These are phyloP conservation scores for Panurus biarmicus DNA, from an alignment of 2,113 vertebrate species.

Conservation along the genomic window DNA sequence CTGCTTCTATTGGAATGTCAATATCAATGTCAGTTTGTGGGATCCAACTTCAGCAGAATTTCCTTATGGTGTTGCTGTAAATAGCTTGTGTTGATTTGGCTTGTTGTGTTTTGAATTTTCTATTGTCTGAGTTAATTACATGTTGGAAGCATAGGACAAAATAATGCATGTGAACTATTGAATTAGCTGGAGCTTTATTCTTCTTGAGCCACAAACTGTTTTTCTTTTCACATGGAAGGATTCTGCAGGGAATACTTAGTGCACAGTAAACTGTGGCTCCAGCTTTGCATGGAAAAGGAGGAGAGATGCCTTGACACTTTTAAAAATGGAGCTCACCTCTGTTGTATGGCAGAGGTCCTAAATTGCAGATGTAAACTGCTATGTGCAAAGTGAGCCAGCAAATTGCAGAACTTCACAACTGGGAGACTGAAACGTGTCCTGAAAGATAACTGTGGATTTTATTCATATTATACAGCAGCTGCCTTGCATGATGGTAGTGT, in stretches of 20 bases:
- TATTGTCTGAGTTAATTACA: slow-evolving; percentile 40
- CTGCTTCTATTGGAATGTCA: background rate
- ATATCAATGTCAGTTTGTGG: background rate
- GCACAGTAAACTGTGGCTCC: background rate
- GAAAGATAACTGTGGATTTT: background rate
- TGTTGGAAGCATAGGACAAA: background rate
- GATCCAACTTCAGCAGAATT: background rate
- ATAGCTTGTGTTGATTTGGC: slow-evolving; percentile 26
- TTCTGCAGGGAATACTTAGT: background rate
- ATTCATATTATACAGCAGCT: background rate
- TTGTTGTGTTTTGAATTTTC: slow-evolving; percentile 38
- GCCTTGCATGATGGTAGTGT: background rate
- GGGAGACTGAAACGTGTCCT: background rate
- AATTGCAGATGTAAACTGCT: background rate
- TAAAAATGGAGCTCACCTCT: background rate
- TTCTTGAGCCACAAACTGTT: background rate
- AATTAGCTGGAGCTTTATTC: slow-evolving; percentile 21
- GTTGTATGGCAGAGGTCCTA: background rate
- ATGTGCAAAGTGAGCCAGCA: background rate
- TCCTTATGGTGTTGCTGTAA: background rate
- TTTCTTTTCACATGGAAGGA: background rate
- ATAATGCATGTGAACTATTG: background rate
- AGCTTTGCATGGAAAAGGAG: background rate
- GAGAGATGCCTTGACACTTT: background rate
- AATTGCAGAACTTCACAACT: background rate